Evolutionary conservation across 2,797 vertebrate genomes (phyloP).

Genomic region (Pantherophis vulpinus): DNA sequence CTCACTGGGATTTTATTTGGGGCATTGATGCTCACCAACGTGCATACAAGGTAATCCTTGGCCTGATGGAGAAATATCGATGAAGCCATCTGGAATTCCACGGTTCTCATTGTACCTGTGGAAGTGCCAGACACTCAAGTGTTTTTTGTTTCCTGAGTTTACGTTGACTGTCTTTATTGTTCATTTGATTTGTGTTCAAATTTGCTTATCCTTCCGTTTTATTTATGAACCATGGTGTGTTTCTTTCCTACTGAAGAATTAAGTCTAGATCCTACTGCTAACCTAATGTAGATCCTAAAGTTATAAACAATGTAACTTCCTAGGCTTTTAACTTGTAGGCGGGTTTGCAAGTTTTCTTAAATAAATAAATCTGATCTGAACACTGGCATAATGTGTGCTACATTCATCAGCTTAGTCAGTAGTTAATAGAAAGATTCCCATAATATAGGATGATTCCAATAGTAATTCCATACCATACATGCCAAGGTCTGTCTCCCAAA

Average conservation of each 20-base stretch:
- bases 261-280: not conserved
- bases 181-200: not conserved
- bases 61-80: conserved; percentile 69
- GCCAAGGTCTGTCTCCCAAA: not conserved
- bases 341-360: not conserved
- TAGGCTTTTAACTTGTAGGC: not conserved
- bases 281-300: too few relatives aligned
- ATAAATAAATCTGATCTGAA: not conserved
- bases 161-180: not conserved
- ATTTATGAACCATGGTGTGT: not conserved
- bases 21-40: conserved; percentile 77
- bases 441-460: not conserved
- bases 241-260: not conserved
- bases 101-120: not conserved
- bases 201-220: not conserved
- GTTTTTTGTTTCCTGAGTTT: not conserved
- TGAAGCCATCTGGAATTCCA: not conserved
- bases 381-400: not conserved
- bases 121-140: not conserved
- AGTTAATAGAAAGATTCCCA: not conserved
- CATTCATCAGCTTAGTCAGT: not conserved
- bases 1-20: conserved; percentile 86
- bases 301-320: not conserved
- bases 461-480: not conserved
- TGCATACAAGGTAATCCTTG: conserved; percentile 76